Conservation (phyloP, 2,113 vertebrate species). For the Solenodon paradoxus region DNA sequence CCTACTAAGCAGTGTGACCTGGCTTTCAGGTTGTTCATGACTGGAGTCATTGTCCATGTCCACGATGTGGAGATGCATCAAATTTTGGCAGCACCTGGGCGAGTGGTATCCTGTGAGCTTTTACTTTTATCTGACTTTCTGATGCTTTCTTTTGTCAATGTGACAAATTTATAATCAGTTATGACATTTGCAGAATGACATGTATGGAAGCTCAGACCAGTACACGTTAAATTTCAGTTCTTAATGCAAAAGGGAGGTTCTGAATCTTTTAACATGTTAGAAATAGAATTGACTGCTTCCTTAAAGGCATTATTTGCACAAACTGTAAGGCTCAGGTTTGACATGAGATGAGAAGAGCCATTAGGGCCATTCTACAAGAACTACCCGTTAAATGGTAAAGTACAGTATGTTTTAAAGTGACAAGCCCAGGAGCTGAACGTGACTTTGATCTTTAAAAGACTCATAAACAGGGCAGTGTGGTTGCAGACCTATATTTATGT, state of each 20-base stretch:
- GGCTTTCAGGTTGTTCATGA: background rate
- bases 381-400: conserved; percentile 42
- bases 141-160: background rate
- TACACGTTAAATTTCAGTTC: background rate
- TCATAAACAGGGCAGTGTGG: conserved; percentile 49
- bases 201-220: background rate
- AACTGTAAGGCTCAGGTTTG: background rate
- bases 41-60: background rate
- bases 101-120: background rate
- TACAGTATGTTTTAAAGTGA: conserved; percentile 52
- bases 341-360: background rate
- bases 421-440: conserved; percentile 57
- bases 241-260: background rate
- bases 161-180: background rate
- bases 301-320: background rate
- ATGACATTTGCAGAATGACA: background rate
- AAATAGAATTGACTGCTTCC: background rate
- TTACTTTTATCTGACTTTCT: background rate
- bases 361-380: background rate
- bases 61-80: too few relatives aligned
- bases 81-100: background rate
- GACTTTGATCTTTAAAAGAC: conserved; percentile 73
- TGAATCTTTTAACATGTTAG: background rate
- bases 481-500: conserved; percentile 61
- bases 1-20: background rate